These are phyloP conservation scores for Amblyornis subalaris DNA, from an alignment of 2,113 vertebrate genomes.

Conservation along the genomic window DNA sequence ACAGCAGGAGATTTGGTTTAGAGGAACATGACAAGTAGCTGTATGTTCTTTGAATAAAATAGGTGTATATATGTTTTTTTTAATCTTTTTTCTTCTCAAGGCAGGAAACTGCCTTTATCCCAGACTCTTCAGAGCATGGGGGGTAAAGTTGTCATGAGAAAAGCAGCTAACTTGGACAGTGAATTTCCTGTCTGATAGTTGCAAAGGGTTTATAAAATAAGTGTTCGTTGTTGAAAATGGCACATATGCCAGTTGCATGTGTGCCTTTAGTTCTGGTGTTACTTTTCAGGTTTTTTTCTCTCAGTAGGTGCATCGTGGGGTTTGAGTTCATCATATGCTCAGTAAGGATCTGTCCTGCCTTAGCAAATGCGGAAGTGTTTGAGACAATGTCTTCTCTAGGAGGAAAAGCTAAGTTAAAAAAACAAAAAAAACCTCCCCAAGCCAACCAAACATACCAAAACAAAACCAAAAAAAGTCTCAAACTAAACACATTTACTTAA, in stretches of 20 bases:
- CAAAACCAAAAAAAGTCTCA: background rate
- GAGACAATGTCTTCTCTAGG: background rate
- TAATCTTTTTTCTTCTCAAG: background rate
- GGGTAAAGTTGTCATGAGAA: slow-evolving; percentile 30
- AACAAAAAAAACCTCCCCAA: background rate
- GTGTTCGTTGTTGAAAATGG: background rate
- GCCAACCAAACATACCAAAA: background rate
- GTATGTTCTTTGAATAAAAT: background rate
- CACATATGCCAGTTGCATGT: background rate
- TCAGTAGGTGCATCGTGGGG: background rate
- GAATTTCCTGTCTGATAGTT: slow-evolving; percentile 26
- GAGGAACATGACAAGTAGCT: background rate
- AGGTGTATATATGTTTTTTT: fast-evolving
- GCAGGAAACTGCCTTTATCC: background rate
- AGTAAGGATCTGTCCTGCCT: background rate
- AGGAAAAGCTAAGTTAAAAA: background rate
- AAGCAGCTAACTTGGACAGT: slow-evolving; percentile 24
- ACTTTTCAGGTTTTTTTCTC: background rate
- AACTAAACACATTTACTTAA: background rate
- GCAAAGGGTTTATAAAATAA: slow-evolving; percentile 4
- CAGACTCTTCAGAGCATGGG: background rate
- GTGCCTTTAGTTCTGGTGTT: background rate
- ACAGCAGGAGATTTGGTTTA: background rate
- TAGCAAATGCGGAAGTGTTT: background rate
- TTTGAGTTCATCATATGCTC: background rate